Conservation (phyloP, 2,113 vertebrate species). For the Hucho hucho region DNA sequence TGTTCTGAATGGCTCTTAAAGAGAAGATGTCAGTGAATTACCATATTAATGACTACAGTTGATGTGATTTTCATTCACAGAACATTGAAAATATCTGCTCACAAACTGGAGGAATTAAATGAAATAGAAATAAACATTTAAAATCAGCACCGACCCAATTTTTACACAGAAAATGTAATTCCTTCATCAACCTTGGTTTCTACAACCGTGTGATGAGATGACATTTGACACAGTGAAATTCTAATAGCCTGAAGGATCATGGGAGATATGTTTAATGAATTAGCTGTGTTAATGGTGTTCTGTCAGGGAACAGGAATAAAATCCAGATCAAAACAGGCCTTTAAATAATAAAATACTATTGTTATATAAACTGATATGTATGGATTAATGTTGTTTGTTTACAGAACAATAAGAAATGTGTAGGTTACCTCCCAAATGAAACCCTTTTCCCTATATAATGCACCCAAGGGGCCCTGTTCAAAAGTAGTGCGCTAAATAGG, state of each 20-base stretch:
- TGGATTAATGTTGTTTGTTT: slow-evolving; percentile 65
- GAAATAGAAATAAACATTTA: background rate
- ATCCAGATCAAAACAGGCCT: slow-evolving; percentile 44
- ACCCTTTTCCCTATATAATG: background rate
- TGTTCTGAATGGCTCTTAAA: background rate
- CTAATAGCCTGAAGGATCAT: slow-evolving; percentile 35
- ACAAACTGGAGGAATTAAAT: background rate
- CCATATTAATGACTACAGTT: background rate
- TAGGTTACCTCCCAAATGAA: no score
- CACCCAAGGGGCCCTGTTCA: no score
- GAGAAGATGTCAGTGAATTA: background rate
- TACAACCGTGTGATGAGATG: background rate
- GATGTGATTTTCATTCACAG: background rate
- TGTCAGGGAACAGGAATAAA: slow-evolving; percentile 54
- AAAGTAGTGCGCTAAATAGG: no score
- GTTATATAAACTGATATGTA: slow-evolving; percentile 21
- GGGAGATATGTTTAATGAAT: slow-evolving; percentile 53
- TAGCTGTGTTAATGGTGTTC: slow-evolving; percentile 62
- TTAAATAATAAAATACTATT: slow-evolving; percentile 21
- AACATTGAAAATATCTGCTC: background rate
- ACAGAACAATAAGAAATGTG: slow-evolving; percentile 45
- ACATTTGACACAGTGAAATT: background rate
- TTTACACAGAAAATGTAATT: background rate
- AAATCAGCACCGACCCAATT: background rate
- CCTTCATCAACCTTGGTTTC: background rate